Conservation (phyloP, 2,113 vertebrate species). For the rabbit (Oryctolagus cuniculus) region DNA sequence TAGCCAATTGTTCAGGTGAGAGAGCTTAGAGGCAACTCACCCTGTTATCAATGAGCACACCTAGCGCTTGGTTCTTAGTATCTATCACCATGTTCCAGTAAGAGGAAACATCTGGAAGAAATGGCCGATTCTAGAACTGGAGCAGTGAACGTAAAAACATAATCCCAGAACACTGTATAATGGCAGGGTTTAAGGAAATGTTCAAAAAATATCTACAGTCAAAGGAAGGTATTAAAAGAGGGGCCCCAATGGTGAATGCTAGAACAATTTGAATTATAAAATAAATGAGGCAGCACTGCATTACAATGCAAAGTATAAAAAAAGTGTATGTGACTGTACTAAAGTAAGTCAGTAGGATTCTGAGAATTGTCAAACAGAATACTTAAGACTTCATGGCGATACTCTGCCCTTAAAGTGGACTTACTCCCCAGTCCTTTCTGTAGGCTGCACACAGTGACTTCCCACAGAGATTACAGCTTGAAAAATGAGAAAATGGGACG, state of each 20-base stretch:
- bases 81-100: background rate
- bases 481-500: background rate
- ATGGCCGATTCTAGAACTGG: background rate
- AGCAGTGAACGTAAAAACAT: background rate
- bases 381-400: no score
- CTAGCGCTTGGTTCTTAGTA: no score
- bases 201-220: background rate
- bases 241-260: background rate
- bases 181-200: background rate
- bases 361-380: no score
- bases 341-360: background rate
- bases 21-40: background rate
- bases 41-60: accelerated
- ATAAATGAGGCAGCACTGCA: background rate
- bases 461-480: background rate
- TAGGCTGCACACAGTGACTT: no score
- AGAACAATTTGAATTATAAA: background rate
- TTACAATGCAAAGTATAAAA: background rate
- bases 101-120: background rate
- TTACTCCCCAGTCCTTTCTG: no score
- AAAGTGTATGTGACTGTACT: background rate
- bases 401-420: background rate
- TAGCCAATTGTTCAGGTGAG: background rate
- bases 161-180: background rate
- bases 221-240: background rate